A percentile compares a stretch with the other conserved stretches of the same genome.
Conservation (phyloP, 92 coral and sea anemone genomes). For the Metridium senile region DNA sequence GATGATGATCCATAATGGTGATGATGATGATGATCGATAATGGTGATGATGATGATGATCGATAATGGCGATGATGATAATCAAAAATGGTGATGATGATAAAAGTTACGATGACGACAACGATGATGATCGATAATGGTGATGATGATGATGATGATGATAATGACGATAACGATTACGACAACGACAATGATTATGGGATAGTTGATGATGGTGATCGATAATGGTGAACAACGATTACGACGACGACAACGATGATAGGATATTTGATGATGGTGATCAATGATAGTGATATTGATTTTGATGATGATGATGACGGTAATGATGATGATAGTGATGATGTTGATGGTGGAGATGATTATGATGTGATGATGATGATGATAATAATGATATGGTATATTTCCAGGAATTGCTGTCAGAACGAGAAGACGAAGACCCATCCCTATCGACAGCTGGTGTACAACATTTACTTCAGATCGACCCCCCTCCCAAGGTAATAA, state of each 20-base stretch:
- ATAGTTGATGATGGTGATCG: background rate
- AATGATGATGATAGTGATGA: background rate
- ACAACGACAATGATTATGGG: background rate
- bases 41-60: background rate
- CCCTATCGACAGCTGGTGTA: constrained; percentile 59
- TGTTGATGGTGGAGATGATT: too few species aligned
- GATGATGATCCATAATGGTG: too few species aligned
- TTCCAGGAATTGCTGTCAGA: constrained; percentile 72
- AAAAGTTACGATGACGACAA: background rate
- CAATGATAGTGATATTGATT: background rate
- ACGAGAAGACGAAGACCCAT: constrained; percentile 75
- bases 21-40: background rate
- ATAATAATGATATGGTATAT: background rate
- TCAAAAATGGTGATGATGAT: background rate
- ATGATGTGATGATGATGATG: too few species aligned
- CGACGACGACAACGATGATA: background rate
- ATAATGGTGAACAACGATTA: background rate
- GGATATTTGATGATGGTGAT: background rate
- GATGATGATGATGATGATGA: background rate
- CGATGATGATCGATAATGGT: background rate
- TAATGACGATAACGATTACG: background rate
- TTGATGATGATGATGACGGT: background rate
- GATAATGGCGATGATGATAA: background rate
- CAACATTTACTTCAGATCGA: constrained; percentile 88
- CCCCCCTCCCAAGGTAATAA: constrained; percentile 59